Base-by-base conservation (phyloP, 2,888 invertebrate species). In the Agrilus biguttatus region DNA sequence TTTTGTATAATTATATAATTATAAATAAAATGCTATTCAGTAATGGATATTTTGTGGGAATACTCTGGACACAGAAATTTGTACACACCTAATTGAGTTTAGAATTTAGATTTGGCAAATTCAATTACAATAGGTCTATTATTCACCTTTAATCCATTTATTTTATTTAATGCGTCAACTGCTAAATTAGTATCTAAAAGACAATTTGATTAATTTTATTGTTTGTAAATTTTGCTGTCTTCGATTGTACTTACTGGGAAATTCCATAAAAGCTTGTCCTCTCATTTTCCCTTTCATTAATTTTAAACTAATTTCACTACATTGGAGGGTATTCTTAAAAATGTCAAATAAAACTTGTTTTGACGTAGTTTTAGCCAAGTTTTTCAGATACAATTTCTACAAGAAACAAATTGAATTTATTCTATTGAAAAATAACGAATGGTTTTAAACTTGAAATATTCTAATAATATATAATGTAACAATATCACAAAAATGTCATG, bases 191-290 rank as follows among this genome's bases (percentile, higher is more conserved):
- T 63, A 51, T 55, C 75, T 75, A 61, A 36, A 60, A 60, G 50
- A 47, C 45, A 42, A 42, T 45, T 17, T 36, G 28, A 21, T 19
- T 6, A 32, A 38, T 8, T 38, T 14, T 37, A 47, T 40, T 28
- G 19, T 21, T 17, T 19, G 34, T 33, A 32, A 14, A 19, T 17
- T 5, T 8, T 1, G 14, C 17, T 34, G 28, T 38, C 35, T 34
- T 38, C 8, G 8, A 10, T 10, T 28, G 10, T 33, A 51, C 55
- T 55, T 60, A 76, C 77, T 61, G 55, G 62, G 59, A 52, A 76
- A 74, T 33, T 67, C 62, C 2, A 73, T 66, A 60, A 76, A 76
- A 1, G 75, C 76, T 53, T 76, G 75, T 7, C 76, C 76, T 46
- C 67, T 65, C 74, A 75, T 74, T 44, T 68, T 66, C 1, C 75